Base-by-base conservation (phyloP, 2,888 invertebrate genomes). In the Lamellibrachia satsuma region DNA sequence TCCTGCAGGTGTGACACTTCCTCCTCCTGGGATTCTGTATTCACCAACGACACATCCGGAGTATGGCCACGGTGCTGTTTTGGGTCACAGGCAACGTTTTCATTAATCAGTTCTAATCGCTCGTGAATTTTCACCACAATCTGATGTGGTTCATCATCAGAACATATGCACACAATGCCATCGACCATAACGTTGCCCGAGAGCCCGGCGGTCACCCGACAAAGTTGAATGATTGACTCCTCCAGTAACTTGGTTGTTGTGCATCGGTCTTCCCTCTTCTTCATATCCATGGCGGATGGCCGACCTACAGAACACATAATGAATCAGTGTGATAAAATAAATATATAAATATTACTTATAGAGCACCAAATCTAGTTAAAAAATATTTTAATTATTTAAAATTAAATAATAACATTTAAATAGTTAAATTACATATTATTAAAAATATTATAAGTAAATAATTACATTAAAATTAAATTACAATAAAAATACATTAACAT, bases 101-200 rank as follows among this genome's bases (percentile, higher is more conserved):
- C n/a, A 75, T 75, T n/a, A 75, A 11, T 22, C 75, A 75, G 22
- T 15, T 75, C 22, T 22, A 75, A 75, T 52, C 94, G 93, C 92
- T 95, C 95, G 91, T 95, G 95, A 9, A 95, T 94, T 92, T 94
- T 95, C 91, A 95, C 93, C 15, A 95, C 95, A 52, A 95, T 95
- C 90, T 95, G 95, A 11, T 94, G 94, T 9, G 93, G 91, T n/a
- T 94, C 93, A 51, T 94, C 93, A 39, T 94, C 95, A 6, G 94
- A 92, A 8, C 95, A 94, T 52, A 95, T 93, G 92, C 95, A 95
- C 39, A 95, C 94, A 22, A 95, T 94, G 7, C 95, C 95, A 60
- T 95, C 95, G 1, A 95, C 94, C 92, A 95, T 95, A 9, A 95
- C 93, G 22, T 93, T 93, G 9, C 93, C 90, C 27, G 93, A 93